Base-by-base conservation (phyloP, 2,888 invertebrate species). In the Aspidiotus rigidus region DNA sequence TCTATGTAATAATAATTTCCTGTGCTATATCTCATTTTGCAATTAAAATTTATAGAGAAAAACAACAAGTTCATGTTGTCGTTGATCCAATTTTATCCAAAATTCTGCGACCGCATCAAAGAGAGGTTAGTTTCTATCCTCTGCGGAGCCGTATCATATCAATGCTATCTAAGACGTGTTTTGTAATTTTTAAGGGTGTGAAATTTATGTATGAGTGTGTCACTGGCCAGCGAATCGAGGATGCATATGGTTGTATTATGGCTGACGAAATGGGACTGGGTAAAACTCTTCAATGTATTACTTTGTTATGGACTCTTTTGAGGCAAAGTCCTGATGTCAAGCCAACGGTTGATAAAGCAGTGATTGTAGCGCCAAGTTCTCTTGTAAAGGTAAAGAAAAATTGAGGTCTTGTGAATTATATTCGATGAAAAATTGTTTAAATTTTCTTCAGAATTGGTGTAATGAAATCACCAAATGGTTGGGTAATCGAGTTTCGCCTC, bases 121-220 rank as follows among this genome's bases (percentile, higher is more conserved):
- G 98, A 73, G 98, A 99, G 77, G 84, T 83, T 75, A 74, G 74
- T 73, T 64, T 28, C 11, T 70, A 57, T 49, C 41, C 28, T 28
- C 5, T 28, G 1, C 5, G 28, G 28, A 5, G 1, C 28, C 5
- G 28, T 28, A 5, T 28, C 28, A 28, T 28, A 28, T 3, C 28
- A 28, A 28, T 28, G 28, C 28, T 3, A 28, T 28, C 28, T 28
- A 69, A 39, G 39, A 15, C 56, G 57, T 57, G 16, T 17, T 6
- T 39, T 42, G 55, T 13, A 2, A 40, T 16, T 59, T 41, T 55
- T 9, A 15, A 84, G 83, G 99, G 99, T 49, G 98, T 99, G 0
- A 92, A 92, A 77, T 99, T 99, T 77, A 97, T 99, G 96, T 99
- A 95, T 77, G 96, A 99, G 77, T 99, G 98, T 80, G 96, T 98